Evolutionary conservation across 2,113 vertebrate genomes (phyloP).

Genomic region (Neotoma lepida): DNA sequence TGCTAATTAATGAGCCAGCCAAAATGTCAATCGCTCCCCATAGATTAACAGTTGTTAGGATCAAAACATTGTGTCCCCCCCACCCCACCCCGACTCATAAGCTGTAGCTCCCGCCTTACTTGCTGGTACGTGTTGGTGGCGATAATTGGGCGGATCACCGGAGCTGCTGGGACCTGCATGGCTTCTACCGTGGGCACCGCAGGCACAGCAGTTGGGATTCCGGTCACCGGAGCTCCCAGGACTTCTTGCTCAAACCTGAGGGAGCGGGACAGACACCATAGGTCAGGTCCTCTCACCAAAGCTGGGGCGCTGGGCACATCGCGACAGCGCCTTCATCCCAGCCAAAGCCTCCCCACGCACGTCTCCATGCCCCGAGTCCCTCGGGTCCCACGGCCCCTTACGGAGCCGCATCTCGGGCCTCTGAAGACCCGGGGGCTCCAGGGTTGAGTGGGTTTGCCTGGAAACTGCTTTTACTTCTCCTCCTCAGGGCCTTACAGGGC

Average conservation of each 20-base stretch:
- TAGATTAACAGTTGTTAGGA: not conserved
- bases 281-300: conserved; percentile 13
- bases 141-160: conserved; percentile 90
- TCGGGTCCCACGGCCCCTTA: not conserved
- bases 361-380: not conserved
- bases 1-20: not conserved
- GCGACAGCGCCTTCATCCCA: not conserved
- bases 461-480: not conserved
- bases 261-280: conserved; percentile 21
- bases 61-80: not conserved
- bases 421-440: not conserved
- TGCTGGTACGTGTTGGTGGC: conserved; percentile 95
- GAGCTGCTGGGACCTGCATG: conserved; percentile 83
- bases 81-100: not conserved
- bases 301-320: not conserved
- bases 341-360: not conserved
- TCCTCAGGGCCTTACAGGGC: conserved; percentile 90
- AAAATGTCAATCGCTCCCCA: not conserved
- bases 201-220: conserved; percentile 83
- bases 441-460: not conserved
- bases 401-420: not conserved
- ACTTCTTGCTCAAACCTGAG: conserved; percentile 94
- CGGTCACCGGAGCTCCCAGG: conserved; percentile 89
- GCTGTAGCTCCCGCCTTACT: conserved; percentile 81
- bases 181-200: conserved; percentile 87